Conservation (phyloP, 2,113 vertebrate species). For the Chaetorhynchus papuensis region DNA sequence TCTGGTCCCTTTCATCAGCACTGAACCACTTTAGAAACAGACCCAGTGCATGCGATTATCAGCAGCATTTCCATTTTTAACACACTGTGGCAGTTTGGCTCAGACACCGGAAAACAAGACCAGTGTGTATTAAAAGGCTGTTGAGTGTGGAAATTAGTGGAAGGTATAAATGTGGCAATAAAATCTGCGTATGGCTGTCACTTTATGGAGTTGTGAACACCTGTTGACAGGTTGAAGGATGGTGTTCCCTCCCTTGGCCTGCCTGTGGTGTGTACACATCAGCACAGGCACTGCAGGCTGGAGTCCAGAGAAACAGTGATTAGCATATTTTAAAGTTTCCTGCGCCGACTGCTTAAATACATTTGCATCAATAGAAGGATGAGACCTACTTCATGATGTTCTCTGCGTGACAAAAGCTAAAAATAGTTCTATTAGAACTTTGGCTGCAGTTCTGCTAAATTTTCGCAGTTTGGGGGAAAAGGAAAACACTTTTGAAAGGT, state of each 20-base stretch:
- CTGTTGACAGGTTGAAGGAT: not conserved
- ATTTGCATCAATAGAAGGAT: slow-evolving; percentile 52
- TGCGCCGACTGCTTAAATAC: not conserved
- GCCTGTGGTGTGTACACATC: not conserved
- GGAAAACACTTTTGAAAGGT: slow-evolving; percentile 3
- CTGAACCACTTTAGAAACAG: not conserved
- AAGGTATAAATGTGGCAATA: not conserved
- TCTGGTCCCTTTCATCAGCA: not conserved
- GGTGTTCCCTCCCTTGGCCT: not conserved
- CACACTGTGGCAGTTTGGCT: not conserved
- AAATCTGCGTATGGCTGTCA: not conserved
- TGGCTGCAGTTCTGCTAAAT: not conserved
- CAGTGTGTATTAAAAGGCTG: not conserved
- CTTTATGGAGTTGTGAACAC: not conserved
- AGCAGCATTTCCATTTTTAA: not conserved
- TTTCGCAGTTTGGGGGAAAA: not conserved
- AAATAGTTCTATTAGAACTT: slow-evolving; percentile 31
- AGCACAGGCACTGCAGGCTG: not conserved
- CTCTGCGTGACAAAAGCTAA: not conserved
- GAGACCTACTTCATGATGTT: not conserved
- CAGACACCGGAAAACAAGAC: not conserved
- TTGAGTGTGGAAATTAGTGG: not conserved
- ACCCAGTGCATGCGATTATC: not conserved
- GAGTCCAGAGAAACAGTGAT: not conserved
- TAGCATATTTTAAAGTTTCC: not conserved